Conservation (phyloP, 2,888 invertebrate species). For the Dioctria rufipes region DNA sequence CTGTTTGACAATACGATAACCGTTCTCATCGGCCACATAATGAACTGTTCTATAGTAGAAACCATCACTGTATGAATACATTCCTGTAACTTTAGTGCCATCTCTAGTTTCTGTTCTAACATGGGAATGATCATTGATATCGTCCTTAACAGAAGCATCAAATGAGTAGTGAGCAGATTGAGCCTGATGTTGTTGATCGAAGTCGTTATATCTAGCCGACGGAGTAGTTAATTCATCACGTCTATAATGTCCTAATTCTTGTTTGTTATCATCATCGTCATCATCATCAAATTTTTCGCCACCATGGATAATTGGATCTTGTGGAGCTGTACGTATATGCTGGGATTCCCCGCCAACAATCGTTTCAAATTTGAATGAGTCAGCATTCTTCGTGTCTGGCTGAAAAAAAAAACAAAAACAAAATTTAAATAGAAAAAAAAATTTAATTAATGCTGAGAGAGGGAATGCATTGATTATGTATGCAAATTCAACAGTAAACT, state of each 20-base stretch:
- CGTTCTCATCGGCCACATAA: conserved; percentile 76
- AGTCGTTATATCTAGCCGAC: conserved; percentile 56
- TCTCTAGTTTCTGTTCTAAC: conserved; percentile 70
- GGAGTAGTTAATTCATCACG: neutral
- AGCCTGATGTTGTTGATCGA: conserved; percentile 67
- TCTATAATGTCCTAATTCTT: neutral
- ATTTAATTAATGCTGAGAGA: neutral
- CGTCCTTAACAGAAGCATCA: conserved; percentile 70
- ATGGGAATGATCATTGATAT: conserved; percentile 71
- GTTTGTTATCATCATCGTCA: neutral
- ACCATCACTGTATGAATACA: conserved; percentile 77
- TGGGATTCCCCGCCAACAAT: conserved; percentile 9
- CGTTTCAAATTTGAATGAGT: neutral
- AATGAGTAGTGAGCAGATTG: conserved; percentile 72
- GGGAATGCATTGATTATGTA: conserved; percentile 10
- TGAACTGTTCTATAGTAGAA: conserved; percentile 73
- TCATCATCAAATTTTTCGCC: conserved; percentile 41
- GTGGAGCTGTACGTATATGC: conserved; percentile 54
- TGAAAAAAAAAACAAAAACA: conserved; percentile 9
- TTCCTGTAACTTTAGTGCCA: conserved; percentile 70
- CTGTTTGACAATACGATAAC: conserved; percentile 75
- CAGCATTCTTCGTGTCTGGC: neutral
- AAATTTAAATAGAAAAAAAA: neutral
- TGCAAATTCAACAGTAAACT: conserved; percentile 22
- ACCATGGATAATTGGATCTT: conserved; percentile 54